Base-by-base conservation (phyloP, 2,797 vertebrate species). In the Meda fulgida region DNA sequence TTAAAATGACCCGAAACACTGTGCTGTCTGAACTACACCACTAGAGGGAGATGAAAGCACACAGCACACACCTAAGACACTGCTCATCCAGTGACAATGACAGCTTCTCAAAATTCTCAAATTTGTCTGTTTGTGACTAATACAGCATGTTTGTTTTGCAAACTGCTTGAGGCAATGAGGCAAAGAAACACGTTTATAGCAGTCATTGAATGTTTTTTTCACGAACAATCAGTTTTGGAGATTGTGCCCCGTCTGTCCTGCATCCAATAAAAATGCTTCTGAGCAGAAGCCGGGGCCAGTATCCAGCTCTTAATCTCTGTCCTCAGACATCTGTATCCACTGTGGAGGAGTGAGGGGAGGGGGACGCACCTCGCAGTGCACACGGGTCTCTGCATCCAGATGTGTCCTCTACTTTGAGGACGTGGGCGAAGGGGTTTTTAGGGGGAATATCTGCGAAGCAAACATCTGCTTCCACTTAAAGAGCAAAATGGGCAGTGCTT, bases 391-490 rank as follows among this genome's bases (percentile, higher is more conserved):
- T 29, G 71, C 48, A 72, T 85, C 71, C 81, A 86, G 80, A 84
- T 88, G 87, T 88, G 84, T 75, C 51, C 66, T 72, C 76, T 85
- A 51, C 67, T 85, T 85, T 80, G 67, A 72, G 84, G 65, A 51
- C 7, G 51, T 63, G 53, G 60, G 67, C 40, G 43, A 88, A 86
- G 89, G 87, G 85, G 66, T 88, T 90, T 90, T 92, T 92, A 92
- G 48, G 80, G 88, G 88, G 90, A 88, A 92, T 88, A 90, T 58
- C 83, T 60, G 92, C 84, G 87, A 91, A 92, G 86, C 85, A 88
- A 89, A 92, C 94, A 95, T 95, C 93, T 96, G 94, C 89, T 94
- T 93, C 91, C 66, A 83, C 91, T 95, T 92, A 93, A 82, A 90
- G 89, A 80, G 3, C 81, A 92, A 82, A 92, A 89, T 92, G 92